Evolutionary conservation across 1,140 invertebrate species (phyloP).

Genomic region (Gryllus bimaculatus): DNA sequence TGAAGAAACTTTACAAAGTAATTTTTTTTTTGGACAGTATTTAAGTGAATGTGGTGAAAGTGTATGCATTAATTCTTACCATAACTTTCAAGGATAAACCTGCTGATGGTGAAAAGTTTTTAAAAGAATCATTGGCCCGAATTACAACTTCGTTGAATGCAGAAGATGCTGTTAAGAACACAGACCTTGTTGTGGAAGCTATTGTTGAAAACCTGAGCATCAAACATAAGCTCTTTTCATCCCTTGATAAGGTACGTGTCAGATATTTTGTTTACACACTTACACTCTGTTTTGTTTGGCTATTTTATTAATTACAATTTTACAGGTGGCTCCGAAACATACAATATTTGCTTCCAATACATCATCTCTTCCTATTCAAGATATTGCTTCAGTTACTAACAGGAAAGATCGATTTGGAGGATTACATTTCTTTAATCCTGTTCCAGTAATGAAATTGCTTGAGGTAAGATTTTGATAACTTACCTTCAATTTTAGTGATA

Average conservation of each 20-base stretch:
- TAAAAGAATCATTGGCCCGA: conserved; percentile 47
- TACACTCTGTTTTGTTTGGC: background rate
- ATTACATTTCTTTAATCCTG: conserved; percentile 89
- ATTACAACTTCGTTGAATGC: conserved; percentile 53
- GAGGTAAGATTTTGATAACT: conserved; percentile 41
- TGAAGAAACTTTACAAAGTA: conserved; percentile 68
- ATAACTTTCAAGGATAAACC: conserved; percentile 39
- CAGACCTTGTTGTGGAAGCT: conserved; percentile 78
- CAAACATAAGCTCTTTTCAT: conserved; percentile 69
- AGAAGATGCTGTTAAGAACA: conserved; percentile 45
- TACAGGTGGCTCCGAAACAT: conserved; percentile 48
- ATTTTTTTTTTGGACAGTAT: background rate
- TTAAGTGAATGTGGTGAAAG: too few species aligned
- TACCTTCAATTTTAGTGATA: too few species aligned
- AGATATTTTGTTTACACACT: background rate
- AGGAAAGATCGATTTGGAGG: conserved; percentile 64
- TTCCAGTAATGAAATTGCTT: conserved; percentile 81
- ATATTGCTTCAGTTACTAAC: conserved; percentile 65
- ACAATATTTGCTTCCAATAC: conserved; percentile 83
- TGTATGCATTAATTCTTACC: too few species aligned
- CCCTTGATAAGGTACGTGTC: conserved; percentile 42
- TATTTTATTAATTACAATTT: conserved; percentile 22
- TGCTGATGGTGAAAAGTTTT: conserved; percentile 54
- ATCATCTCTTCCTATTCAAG: conserved; percentile 72
- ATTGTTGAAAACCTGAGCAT: conserved; percentile 75